A percentile compares a stretch with the other conserved stretches of the same genome.
Evolutionary conservation across 2,888 invertebrate genomes (phyloP).

Genomic region (Mylabris sibirica): DNA sequence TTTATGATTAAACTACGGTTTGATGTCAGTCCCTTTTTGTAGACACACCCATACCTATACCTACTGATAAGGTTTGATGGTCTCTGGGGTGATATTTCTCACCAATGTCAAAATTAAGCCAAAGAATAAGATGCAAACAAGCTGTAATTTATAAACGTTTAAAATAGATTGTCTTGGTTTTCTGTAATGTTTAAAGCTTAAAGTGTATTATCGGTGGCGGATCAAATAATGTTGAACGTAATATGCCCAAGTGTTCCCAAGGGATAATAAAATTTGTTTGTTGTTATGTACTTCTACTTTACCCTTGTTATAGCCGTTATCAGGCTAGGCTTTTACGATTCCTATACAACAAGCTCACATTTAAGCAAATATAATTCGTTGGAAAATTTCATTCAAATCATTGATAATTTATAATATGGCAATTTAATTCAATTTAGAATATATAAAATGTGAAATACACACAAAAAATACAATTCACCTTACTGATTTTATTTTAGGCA

Average conservation of each 20-base stretch:
- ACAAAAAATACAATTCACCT: too few species aligned
- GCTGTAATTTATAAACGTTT: not conserved
- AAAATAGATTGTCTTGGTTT: not conserved
- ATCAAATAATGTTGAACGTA: slow-evolving; percentile 30
- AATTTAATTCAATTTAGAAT: too few species aligned
- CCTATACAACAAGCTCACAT: slow-evolving; percentile 14
- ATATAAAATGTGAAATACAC: too few species aligned
- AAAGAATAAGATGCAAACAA: not conserved
- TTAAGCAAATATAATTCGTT: slow-evolving; percentile 27
- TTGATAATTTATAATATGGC: not conserved
- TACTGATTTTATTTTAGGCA: not conserved
- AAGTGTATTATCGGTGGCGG: slow-evolving; percentile 25
- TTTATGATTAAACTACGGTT: slow-evolving; percentile 31
- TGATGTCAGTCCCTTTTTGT: slow-evolving; percentile 23
- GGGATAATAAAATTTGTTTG: slow-evolving; percentile 32
- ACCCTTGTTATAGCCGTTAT: slow-evolving; percentile 19
- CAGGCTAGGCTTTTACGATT: slow-evolving; percentile 21
- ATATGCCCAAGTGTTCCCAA: slow-evolving; percentile 22
- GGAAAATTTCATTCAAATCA: slow-evolving; percentile 17
- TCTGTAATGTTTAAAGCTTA: not conserved
- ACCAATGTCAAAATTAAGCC: too few species aligned
- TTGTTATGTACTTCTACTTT: slow-evolving; percentile 20
- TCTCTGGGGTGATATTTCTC: not conserved
- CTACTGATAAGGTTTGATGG: slow-evolving; percentile 27
- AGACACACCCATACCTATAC: slow-evolving; percentile 21